A percentile compares a stretch with the other conserved stretches of the same genome.
These are phyloP conservation scores for Strigamia crassipes DNA, from an alignment of 2,888 invertebrate genomes.

Conservation along the genomic window DNA sequence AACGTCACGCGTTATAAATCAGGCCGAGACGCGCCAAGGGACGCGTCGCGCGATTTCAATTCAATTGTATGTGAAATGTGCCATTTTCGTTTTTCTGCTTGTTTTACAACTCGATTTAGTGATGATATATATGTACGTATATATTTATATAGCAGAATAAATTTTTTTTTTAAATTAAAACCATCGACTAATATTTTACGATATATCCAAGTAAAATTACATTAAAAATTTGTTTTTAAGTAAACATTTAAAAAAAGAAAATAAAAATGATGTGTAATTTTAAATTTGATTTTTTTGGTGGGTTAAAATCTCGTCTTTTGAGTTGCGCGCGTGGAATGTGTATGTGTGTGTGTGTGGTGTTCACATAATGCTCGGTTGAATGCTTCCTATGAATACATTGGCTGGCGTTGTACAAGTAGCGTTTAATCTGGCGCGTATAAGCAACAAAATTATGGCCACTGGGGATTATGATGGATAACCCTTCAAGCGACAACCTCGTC, in stretches of 20 bases:
- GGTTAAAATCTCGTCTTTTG: not conserved
- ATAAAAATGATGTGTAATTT: not conserved
- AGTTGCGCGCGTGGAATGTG: slow-evolving; percentile 32
- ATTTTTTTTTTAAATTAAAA: not conserved
- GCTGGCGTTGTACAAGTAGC: slow-evolving; percentile 39
- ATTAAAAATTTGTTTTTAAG: not conserved
- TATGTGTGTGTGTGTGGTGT: slow-evolving; percentile 7
- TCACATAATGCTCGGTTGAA: slow-evolving; percentile 36
- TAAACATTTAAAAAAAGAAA: not conserved
- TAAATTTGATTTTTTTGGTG: not conserved
- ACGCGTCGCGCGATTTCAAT: slow-evolving; percentile 31
- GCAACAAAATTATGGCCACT: slow-evolving; percentile 42
- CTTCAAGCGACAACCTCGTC: slow-evolving; percentile 31
- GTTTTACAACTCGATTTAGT: slow-evolving; percentile 28
- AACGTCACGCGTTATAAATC: slow-evolving; percentile 40
- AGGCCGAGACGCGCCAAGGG: slow-evolving; percentile 30
- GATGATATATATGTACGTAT: not conserved
- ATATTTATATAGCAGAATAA: not conserved
- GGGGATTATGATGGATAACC: slow-evolving; percentile 42
- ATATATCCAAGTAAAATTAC: too few relatives aligned
- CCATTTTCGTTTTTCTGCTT: slow-evolving; percentile 17
- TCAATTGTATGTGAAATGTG: slow-evolving; percentile 40
- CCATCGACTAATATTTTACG: too few relatives aligned
- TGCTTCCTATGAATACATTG: slow-evolving; percentile 40
- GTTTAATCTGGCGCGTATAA: slow-evolving; percentile 42